Evolutionary conservation across 92 coral and sea anemone genomes (phyloP).

Genomic region (Bergia puertoricense): DNA sequence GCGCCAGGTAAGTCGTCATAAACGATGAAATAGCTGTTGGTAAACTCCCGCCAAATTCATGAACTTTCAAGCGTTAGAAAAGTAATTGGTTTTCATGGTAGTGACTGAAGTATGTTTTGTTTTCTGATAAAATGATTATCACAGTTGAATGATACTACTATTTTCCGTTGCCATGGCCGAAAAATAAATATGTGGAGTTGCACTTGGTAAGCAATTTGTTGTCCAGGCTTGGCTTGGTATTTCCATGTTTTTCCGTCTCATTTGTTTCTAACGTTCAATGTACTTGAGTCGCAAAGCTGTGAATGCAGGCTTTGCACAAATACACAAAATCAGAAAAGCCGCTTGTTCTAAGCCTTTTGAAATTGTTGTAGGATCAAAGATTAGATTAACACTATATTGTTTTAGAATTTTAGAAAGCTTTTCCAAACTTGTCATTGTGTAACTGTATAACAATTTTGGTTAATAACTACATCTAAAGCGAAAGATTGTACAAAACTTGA

Average conservation of each 20-base stretch:
- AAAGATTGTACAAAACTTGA: background rate
- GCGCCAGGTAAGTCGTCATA: conserved; percentile 51
- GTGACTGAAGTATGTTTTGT: conserved; percentile 43
- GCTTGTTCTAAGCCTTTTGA: background rate
- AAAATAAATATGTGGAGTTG: conserved; percentile 14
- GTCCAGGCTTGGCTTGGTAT: too few species aligned
- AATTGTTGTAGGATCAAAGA: background rate
- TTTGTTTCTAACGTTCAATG: background rate
- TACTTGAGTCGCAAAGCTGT: background rate
- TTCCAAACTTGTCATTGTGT: background rate
- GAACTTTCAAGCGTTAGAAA: conserved; percentile 17
- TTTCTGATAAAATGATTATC: conserved; percentile 23
- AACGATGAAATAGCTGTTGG: too few species aligned
- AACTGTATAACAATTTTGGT: background rate
- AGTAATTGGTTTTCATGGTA: conserved; percentile 50
- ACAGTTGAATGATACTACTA: background rate
- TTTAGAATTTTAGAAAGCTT: background rate
- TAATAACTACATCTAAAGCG: background rate
- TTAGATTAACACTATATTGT: background rate
- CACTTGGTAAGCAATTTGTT: background rate
- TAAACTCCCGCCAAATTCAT: background rate
- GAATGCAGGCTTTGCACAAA: too few species aligned
- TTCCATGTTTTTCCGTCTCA: background rate
- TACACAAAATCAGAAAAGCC: too few species aligned
- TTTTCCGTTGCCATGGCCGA: conserved; percentile 35